Percentiles rank a stretch among this genome's conserved stretches.
Evolutionary conservation across 1,140 invertebrate genomes (phyloP).

Genomic region (Drosophila virilis): DNA sequence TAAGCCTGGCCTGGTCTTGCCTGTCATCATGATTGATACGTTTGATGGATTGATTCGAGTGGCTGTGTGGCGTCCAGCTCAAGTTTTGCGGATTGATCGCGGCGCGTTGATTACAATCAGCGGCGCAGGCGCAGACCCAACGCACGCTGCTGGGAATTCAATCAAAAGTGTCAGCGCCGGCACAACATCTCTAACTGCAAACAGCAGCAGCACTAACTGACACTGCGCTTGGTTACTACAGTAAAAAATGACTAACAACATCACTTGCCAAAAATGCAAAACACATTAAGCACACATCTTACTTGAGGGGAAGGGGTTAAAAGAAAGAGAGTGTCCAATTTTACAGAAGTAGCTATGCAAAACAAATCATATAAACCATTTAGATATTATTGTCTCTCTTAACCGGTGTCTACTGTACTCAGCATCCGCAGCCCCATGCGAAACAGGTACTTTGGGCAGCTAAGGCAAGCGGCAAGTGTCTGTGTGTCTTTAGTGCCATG

Average conservation of each 20-base stretch:
- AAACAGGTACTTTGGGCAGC: constrained; percentile 73
- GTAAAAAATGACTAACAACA: neutral
- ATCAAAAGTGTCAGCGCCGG: constrained; percentile 81
- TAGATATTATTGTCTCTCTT: neutral
- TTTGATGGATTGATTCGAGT: constrained; percentile 83
- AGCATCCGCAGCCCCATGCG: constrained; percentile 46
- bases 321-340: too few species aligned
- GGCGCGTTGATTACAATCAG: constrained; percentile 78
- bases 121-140: constrained; percentile 38
- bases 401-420: constrained; percentile 32
- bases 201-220: constrained; percentile 61
- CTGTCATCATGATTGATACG: constrained; percentile 84
- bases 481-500: constrained; percentile 83
- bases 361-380: neutral
- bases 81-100: constrained; percentile 72
- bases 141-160: constrained; percentile 78
- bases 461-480: constrained; percentile 65
- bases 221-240: constrained; percentile 24
- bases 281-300: too few species aligned
- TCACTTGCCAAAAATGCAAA: neutral
- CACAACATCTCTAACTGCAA: constrained; percentile 62
- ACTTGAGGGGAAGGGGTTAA: too few species aligned
- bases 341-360: neutral
- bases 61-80: constrained; percentile 57
- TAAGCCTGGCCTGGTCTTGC: constrained; percentile 31